Evolutionary conservation across 2,888 invertebrate genomes (phyloP), one percentile per base, ranked within the genome.

Genomic region (Emesis russula): DNA sequence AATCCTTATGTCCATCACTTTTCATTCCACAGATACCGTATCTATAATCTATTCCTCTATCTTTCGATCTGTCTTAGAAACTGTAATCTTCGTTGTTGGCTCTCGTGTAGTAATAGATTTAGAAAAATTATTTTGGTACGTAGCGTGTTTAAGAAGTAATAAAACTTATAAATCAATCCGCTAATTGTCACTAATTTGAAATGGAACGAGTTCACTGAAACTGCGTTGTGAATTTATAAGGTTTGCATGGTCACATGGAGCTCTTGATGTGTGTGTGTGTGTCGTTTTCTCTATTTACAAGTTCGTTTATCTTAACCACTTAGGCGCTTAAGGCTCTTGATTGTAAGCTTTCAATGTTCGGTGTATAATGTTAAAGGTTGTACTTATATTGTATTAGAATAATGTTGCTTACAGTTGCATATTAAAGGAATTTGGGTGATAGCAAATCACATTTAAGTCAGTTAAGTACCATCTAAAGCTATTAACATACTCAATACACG

Each of bases 381-480:
- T 95, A 95, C 95, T 95, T 95, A 95, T 89, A 81, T 81, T 44
- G 78, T 91, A 89, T 85, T 94, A 95, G 95, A 87, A 94, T 95
- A 96, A 96, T 85, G 95, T 96, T 97, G 98, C 98, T 98, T 97
- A 88, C 94, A 92, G 96, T 96, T 96, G 97, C 97, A 95, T 96
- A 95, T 94, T 96, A 85, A 96, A 96, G 98, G 98, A 98, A 98
- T 98, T 98, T 98, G 98, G 98, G 98, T 98, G 98, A 98, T 97
- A 97, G 97, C 97, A 98, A 98, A 98, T 97, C 96, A 68, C 68
- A 68, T 15, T 13, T 31, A 31, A 31, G 33, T 68, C 68, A 96
- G 97, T 97, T 93, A 88, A 78, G 38, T 86, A 77, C 85, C 92
- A 92, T 81, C 33, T 74, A 79, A 48, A 79, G 41, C 71, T 81